phyloP scores from a whole-genome alignment of 64 coral and sea anemone species.

The Platygyra sinensis region DNA sequence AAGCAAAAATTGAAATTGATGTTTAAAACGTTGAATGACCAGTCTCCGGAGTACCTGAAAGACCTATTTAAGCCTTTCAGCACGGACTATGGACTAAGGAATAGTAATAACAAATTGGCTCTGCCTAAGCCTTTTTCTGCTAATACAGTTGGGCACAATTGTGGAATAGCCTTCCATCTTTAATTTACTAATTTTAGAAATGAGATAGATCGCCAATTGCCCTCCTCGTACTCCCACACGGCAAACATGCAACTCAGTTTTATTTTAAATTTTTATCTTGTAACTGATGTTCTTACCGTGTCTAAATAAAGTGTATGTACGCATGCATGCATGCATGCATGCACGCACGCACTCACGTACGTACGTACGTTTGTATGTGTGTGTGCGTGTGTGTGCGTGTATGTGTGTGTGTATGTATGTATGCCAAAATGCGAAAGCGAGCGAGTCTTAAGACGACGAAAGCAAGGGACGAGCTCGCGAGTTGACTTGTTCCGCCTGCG shows the following conservation, averaged over 20 bases:
- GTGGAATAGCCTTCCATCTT: background rate
- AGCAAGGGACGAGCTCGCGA: too few species aligned
- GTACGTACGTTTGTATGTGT: too few species aligned
- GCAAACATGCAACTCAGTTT: slow-evolving; percentile 25
- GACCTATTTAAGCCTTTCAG: slow-evolving; percentile 12
- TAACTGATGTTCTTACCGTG: too few species aligned
- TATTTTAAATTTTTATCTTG: background rate
- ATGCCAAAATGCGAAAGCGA: too few species aligned
- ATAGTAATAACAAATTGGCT: slow-evolving; percentile 7
- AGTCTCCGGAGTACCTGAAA: background rate
- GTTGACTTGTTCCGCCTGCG: too few species aligned
- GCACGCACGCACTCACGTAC: too few species aligned
- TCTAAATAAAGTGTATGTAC: too few species aligned
- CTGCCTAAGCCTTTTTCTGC: background rate
- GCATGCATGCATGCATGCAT: too few species aligned
- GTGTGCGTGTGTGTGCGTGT: too few species aligned
- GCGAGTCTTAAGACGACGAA: too few species aligned
- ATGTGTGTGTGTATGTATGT: too few species aligned
- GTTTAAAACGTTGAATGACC: slow-evolving; percentile 33
- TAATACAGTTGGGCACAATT: background rate
- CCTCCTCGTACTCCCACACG: background rate
- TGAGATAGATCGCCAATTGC: background rate
- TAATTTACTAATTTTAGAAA: slow-evolving; percentile 8
- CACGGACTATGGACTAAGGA: slow-evolving; percentile 21
- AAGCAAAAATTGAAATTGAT: slow-evolving; percentile 12